phyloP scores from a whole-genome alignment of 2,113 vertebrate species.

The Forbesichthys papilliferus region DNA sequence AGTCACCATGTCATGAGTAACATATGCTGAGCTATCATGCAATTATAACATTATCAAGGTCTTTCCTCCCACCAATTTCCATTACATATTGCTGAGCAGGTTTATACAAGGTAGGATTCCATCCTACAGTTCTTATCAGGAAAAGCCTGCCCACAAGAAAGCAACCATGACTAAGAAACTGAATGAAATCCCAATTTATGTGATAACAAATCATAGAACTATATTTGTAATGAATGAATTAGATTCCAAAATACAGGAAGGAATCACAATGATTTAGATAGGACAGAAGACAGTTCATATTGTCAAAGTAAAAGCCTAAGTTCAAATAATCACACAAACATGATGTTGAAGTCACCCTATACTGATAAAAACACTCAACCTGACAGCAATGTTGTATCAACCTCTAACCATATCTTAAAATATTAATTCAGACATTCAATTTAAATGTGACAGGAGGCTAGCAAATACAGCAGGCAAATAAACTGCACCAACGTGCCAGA shows the following conservation, averaged over 20 bases:
- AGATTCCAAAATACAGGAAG: not conserved
- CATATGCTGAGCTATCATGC: constrained; percentile 66
- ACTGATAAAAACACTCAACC: not conserved
- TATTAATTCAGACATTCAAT: constrained; percentile 12
- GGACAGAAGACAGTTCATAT: not conserved
- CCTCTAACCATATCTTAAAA: not conserved
- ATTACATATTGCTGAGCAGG: constrained; percentile 52
- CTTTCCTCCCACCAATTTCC: constrained; percentile 58
- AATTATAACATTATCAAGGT: constrained; percentile 70
- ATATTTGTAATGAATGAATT: not conserved
- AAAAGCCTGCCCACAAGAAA: not conserved
- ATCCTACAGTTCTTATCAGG: constrained; percentile 13
- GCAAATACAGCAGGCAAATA: constrained; percentile 2
- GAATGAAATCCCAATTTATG: not conserved
- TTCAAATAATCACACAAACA: not conserved
- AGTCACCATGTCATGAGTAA: constrained; percentile 64
- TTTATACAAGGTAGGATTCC: constrained; percentile 16
- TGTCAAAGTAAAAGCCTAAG: not conserved
- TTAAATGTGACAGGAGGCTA: not conserved
- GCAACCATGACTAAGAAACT: not conserved
- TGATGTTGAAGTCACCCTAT: not conserved
- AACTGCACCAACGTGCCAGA: constrained; percentile 11
- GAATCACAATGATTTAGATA: not conserved
- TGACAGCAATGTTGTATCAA: not conserved
- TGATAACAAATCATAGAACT: too few relatives aligned